Evolutionary conservation across 2,888 invertebrate genomes (phyloP).

Genomic region (Cheilosia vernalis): DNA sequence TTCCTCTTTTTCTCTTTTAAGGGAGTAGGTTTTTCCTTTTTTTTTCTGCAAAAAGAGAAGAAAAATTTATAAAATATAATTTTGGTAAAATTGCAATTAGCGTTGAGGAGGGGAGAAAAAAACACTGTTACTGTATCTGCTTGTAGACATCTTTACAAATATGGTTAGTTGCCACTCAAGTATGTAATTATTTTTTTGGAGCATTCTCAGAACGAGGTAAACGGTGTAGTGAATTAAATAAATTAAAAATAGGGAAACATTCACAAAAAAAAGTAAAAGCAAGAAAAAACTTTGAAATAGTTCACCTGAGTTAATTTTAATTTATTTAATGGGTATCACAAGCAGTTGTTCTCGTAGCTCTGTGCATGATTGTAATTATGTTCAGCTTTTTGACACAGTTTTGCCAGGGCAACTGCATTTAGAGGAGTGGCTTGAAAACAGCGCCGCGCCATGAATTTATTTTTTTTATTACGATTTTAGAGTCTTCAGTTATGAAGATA

Average conservation of each 20-base stretch:
- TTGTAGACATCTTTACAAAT: not conserved
- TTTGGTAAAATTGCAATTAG: slow-evolving; percentile 16
- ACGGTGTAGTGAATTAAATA: not conserved
- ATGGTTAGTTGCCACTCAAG: not conserved
- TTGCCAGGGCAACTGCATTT: too few species aligned
- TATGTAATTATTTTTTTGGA: not conserved
- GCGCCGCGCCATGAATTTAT: too few species aligned
- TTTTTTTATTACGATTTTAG: too few species aligned
- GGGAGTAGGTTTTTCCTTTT: not conserved
- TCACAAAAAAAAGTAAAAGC: not conserved
- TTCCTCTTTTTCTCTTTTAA: too few species aligned
- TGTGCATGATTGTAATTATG: not conserved
- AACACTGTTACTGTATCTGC: not conserved
- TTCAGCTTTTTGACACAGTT: too few species aligned
- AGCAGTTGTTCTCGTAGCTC: not conserved
- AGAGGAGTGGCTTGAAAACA: too few species aligned
- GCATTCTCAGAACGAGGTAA: not conserved
- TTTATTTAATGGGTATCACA: not conserved
- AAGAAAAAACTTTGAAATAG: not conserved
- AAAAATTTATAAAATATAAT: not conserved
- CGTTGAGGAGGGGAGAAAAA: not conserved
- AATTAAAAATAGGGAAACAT: not conserved
- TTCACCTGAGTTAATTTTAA: not conserved
- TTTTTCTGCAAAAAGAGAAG: not conserved
- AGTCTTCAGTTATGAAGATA: too few species aligned